phyloP scores from a whole-genome alignment of 1,140 invertebrate species.

The Schlechtendalia chinensis region DNA sequence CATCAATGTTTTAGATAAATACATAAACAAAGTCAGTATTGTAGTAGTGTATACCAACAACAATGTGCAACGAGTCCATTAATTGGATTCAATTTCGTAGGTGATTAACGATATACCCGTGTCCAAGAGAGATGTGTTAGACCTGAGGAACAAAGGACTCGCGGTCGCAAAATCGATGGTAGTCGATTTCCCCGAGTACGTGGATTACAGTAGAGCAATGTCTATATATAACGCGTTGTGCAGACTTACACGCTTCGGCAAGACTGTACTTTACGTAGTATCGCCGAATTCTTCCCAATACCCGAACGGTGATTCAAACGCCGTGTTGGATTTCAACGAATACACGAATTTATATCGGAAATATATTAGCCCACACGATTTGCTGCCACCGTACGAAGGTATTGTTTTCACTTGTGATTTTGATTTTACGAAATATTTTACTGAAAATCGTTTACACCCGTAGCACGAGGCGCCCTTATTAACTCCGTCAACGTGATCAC shows the following conservation, averaged over 20 bases:
- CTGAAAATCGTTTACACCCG: background rate
- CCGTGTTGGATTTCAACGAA: background rate
- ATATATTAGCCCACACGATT: background rate
- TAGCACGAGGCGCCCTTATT: background rate
- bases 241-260: background rate
- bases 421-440: background rate
- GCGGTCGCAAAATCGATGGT: background rate
- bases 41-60: conserved; percentile 39
- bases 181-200: background rate
- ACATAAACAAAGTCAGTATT: conserved; percentile 19
- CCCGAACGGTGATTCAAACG: background rate
- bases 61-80: background rate
- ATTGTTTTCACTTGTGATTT: background rate
- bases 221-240: background rate
- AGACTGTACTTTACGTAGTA: background rate
- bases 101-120: background rate
- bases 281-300: background rate
- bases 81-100: background rate
- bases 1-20: background rate
- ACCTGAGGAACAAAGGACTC: conserved; percentile 6
- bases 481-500: background rate
- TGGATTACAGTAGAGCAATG: conserved; percentile 7
- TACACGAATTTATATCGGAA: background rate
- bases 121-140: background rate
- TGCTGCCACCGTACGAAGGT: conserved; percentile 19